Evolutionary conservation across 2,797 vertebrate species (phyloP).

Genomic region (Cynopterus sphinx): DNA sequence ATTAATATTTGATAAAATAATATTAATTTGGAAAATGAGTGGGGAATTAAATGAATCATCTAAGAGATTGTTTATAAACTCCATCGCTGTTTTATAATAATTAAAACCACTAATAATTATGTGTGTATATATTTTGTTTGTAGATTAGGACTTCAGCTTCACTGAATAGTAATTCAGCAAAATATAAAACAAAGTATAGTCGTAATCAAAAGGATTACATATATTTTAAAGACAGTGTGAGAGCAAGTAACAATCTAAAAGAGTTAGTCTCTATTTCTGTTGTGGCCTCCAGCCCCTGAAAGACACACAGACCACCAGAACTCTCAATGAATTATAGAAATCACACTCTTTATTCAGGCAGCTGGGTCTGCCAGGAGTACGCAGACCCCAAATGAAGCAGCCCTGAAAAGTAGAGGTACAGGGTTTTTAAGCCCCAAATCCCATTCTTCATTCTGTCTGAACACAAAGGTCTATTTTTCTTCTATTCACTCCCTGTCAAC

Average conservation of each 20-base stretch:
- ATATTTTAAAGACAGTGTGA: neutral
- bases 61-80: neutral
- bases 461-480: too few species aligned
- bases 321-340: too few species aligned
- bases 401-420: too few species aligned
- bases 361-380: too few species aligned
- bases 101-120: conserved; percentile 31
- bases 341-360: too few species aligned
- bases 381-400: too few species aligned
- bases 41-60: neutral
- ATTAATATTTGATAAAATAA: conserved; percentile 44
- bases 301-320: too few species aligned
- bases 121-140: neutral
- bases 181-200: neutral
- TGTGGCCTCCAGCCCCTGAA: too few species aligned
- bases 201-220: neutral
- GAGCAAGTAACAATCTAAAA: neutral
- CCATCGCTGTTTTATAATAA: neutral
- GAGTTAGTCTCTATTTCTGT: neutral
- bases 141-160: neutral
- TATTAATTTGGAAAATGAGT: neutral
- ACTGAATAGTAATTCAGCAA: neutral
- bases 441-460: too few species aligned
- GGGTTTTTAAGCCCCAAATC: too few species aligned
- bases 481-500: too few species aligned